Evolutionary conservation across 2,888 invertebrate species (phyloP), one percentile per base, ranked within the genome.

Genomic region (Anoncus sp.): DNA sequence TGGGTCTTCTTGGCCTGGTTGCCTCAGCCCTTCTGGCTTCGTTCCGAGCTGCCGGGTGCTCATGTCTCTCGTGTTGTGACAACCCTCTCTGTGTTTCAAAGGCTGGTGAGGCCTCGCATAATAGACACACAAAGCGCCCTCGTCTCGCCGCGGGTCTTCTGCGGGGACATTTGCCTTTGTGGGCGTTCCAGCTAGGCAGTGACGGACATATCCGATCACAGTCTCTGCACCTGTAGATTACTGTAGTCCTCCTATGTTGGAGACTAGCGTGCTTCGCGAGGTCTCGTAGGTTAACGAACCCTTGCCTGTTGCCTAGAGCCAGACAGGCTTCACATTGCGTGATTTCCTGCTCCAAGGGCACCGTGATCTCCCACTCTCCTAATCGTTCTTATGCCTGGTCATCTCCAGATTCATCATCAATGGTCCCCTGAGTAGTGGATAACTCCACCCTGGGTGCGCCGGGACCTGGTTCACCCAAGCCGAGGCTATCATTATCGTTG

Each of bases 151-250:
- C n/a, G n/a, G n/a, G n/a, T n/a, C n/a, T n/a, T n/a, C n/a, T n/a
- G n/a, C n/a, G n/a, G n/a, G n/a, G n/a, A n/a, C 91, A 91, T 92
- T 92, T 91, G 88, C 91, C 91, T 88, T 90, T 90, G 90, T 88
- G 89, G 87, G 88, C 90, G 91, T 35, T 20, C 53, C 38, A 75
- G 16, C 4, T 16, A 14, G n/a, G 62, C 18, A 24, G 6, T 3
- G 16, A 7, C 12, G 47, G 65, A 4, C 16, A 47, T 7, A 10
- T 12, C 5, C 53, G 31, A 5, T 24, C n/a, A 16, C 65, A 65
- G 6, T 14, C 10, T 3, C 16, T 31, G 16, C 65, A 65, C 27
- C 14, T 38, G 27, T 22, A 65, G 3, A 1, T 47, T 2, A 51
- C n/a, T 9, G n/a, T 40, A 7, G 38, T 9, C 0, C 22, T 9